These are phyloP conservation scores for Trichoplusia ni DNA, from an alignment of 1,140 invertebrate species.

Conservation along the genomic window DNA sequence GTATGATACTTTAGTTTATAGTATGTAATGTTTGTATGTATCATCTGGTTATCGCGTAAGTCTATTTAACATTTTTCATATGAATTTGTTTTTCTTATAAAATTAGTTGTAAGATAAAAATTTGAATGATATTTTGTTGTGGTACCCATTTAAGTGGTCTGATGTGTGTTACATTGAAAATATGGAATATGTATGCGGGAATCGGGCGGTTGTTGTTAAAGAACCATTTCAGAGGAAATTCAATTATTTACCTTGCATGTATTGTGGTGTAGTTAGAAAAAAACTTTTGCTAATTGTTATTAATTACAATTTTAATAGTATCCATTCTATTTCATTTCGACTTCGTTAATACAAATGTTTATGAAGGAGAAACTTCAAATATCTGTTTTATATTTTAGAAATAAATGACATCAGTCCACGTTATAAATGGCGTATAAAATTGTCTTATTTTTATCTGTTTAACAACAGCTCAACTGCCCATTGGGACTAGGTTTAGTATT, in stretches of 20 bases:
- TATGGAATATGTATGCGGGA: slow-evolving; percentile 8
- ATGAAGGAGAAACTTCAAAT: too few relatives aligned
- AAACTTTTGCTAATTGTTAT: too few relatives aligned
- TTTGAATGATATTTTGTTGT: slow-evolving; percentile 14
- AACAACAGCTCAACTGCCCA: slow-evolving; percentile 11
- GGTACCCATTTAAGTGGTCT: slow-evolving; percentile 21
- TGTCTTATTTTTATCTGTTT: background rate
- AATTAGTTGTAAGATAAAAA: slow-evolving; percentile 20
- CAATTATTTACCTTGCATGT: too few relatives aligned
- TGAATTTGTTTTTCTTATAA: slow-evolving; percentile 10
- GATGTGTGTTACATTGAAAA: slow-evolving; percentile 12
- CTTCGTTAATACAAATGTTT: too few relatives aligned
- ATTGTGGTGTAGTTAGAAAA: too few relatives aligned
- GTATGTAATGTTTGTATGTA: slow-evolving; percentile 18
- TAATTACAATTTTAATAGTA: too few relatives aligned
- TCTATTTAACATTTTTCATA: slow-evolving; percentile 20
- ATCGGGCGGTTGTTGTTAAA: background rate
- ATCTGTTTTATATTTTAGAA: background rate
- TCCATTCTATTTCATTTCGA: too few relatives aligned
- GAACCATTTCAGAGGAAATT: too few relatives aligned
- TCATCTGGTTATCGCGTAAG: slow-evolving; percentile 14
- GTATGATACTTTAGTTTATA: slow-evolving; percentile 42
- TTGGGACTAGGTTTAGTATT: slow-evolving; percentile 6
- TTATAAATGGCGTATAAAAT: slow-evolving; percentile 1
- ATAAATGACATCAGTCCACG: background rate